Evolutionary conservation across 2,888 invertebrate genomes (phyloP).

Genomic region (Deilephila porcellus): DNA sequence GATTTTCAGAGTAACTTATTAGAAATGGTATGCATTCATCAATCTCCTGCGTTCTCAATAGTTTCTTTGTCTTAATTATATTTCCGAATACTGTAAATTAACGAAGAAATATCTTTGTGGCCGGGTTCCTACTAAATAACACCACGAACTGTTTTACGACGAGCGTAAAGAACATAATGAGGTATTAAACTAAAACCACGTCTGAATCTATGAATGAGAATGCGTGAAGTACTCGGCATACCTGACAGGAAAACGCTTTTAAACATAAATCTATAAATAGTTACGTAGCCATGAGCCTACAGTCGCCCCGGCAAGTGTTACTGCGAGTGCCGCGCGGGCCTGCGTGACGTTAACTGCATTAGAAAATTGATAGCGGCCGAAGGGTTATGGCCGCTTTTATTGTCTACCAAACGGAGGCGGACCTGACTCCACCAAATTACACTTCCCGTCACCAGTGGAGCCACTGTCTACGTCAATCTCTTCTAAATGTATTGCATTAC

Average conservation of each 20-base stretch:
- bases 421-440: conserved; percentile 16
- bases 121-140: conserved; percentile 3
- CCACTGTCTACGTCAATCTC: conserved; percentile 14
- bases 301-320: neutral
- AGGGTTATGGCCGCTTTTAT: conserved; percentile 61
- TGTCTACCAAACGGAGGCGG: conserved; percentile 41
- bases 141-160: conserved; percentile 13
- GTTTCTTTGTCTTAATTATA: no score
- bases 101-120: neutral
- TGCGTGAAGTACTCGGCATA: conserved; percentile 24
- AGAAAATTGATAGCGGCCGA: conserved; percentile 62
- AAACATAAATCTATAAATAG: conserved; percentile 16
- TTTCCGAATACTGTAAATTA: neutral
- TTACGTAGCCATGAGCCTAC: neutral
- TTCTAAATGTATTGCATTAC: neutral
- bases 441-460: conserved; percentile 18
- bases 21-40: no score
- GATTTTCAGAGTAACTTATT: no score
- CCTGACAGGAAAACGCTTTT: conserved; percentile 26
- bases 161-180: conserved; percentile 9
- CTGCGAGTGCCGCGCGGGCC: neutral
- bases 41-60: no score
- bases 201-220: conserved; percentile 23
- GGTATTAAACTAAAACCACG: conserved; percentile 15
- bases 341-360: conserved; percentile 64